These are phyloP conservation scores for Pampusana beccarii DNA, from an alignment of 2,113 vertebrate genomes.

Conservation along the genomic window DNA sequence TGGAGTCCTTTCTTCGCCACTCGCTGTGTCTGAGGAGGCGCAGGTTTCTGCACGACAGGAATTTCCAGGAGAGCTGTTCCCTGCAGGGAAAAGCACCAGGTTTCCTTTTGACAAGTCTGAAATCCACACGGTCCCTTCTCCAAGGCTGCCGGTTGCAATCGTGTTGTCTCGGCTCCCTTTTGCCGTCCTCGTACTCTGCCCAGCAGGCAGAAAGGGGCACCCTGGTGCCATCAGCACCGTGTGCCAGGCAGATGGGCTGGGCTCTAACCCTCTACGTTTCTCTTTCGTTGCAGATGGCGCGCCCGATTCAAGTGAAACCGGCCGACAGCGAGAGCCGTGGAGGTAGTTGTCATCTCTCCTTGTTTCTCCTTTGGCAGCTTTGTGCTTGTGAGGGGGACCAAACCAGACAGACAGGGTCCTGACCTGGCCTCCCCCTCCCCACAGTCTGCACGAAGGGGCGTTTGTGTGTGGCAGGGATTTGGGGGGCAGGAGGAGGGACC, in stretches of 20 bases:
- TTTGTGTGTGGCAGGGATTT: background rate
- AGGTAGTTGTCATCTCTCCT: conserved; percentile 85
- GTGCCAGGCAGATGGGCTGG: background rate
- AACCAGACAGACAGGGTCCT: background rate
- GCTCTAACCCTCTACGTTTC: conserved; percentile 32
- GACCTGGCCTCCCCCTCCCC: background rate
- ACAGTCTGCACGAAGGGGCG: background rate
- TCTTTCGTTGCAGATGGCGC: conserved; percentile 78
- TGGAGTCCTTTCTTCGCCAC: background rate
- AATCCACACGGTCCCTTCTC: background rate
- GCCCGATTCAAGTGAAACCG: conserved; percentile 86
- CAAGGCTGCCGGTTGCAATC: background rate
- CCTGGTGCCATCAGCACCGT: background rate
- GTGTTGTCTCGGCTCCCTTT: background rate
- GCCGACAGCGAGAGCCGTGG: conserved; percentile 98
- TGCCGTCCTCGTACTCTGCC: background rate
- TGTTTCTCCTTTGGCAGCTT: background rate
- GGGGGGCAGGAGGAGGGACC: background rate
- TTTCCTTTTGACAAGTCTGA: background rate
- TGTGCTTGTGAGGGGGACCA: background rate
- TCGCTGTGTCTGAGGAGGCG: background rate
- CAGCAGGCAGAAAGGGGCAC: background rate
- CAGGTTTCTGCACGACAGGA: background rate
- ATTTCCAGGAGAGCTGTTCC: background rate
- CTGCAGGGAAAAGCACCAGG: background rate